A percentile compares a stretch with the other conserved stretches of the same genome.
Conservation (phyloP, 2,888 invertebrate species). For the Oligia fasciuncula region DNA sequence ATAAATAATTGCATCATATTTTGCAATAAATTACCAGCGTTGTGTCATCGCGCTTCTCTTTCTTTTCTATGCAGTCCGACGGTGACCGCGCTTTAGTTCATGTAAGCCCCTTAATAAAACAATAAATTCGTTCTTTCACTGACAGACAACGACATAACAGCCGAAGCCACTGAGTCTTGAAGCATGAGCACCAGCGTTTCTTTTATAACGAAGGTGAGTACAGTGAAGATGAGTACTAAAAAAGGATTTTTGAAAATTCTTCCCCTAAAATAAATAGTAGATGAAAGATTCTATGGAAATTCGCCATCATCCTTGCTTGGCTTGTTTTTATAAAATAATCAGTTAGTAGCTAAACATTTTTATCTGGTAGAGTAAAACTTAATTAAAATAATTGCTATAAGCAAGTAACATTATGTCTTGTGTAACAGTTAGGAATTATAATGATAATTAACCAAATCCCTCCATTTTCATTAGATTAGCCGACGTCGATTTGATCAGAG, state of each 20-base stretch:
- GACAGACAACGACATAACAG: background rate
- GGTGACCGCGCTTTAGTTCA: no score
- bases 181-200: background rate
- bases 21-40: no score
- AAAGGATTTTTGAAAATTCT: background rate
- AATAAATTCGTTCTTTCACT: background rate
- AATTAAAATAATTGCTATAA: background rate
- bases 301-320: no score
- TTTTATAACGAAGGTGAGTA: background rate
- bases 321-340: background rate
- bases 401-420: background rate
- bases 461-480: background rate
- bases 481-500: background rate
- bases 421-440: background rate
- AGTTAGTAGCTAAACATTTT: background rate
- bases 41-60: no score
- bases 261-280: background rate
- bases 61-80: no score
- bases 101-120: background rate
- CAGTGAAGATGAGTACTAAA: background rate
- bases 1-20: no score
- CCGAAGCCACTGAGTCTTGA: background rate
- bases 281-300: background rate
- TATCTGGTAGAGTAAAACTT: background rate
- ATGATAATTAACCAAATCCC: background rate